Evolutionary conservation across 2,113 vertebrate genomes (phyloP).

Genomic region (Ardeotis arabs): DNA sequence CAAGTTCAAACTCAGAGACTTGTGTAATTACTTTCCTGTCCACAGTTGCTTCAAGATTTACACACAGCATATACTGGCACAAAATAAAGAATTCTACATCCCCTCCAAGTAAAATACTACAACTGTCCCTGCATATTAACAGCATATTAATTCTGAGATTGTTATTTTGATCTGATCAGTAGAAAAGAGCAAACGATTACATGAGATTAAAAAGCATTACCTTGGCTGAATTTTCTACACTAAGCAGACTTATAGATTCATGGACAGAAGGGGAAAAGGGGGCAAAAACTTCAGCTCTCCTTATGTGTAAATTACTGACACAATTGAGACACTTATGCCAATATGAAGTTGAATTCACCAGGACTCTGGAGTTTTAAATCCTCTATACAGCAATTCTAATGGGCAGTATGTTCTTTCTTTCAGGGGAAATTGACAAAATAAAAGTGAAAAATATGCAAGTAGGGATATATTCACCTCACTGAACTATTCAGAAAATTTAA

Average conservation of each 20-base stretch:
- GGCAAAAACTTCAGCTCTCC: neutral
- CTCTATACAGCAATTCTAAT: constrained; percentile 49
- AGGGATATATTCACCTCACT: constrained; percentile 22
- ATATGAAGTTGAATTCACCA: constrained; percentile 56
- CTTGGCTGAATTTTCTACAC: neutral
- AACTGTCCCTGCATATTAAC: neutral
- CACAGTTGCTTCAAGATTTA: neutral
- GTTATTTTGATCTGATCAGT: neutral
- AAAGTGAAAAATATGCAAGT: constrained; percentile 48
- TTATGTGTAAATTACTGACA: constrained; percentile 50
- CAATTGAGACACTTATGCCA: constrained; percentile 29
- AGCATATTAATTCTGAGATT: neutral
- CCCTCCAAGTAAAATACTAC: neutral
- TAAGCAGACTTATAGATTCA: constrained; percentile 51
- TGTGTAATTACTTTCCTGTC: neutral
- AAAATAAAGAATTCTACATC: neutral
- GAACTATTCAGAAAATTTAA: constrained; percentile 41
- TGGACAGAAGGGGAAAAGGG: constrained; percentile 3
- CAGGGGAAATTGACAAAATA: constrained; percentile 43
- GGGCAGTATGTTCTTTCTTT: constrained; percentile 25
- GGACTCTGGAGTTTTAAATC: constrained; percentile 58
- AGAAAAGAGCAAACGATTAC: neutral
- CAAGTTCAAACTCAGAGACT: neutral
- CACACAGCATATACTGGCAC: neutral
- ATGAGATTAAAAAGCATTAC: neutral